Percentiles rank a stretch among this genome's conserved stretches.
phyloP scores from a whole-genome alignment of 2,888 invertebrate species.

The Stenurella melanura region DNA sequence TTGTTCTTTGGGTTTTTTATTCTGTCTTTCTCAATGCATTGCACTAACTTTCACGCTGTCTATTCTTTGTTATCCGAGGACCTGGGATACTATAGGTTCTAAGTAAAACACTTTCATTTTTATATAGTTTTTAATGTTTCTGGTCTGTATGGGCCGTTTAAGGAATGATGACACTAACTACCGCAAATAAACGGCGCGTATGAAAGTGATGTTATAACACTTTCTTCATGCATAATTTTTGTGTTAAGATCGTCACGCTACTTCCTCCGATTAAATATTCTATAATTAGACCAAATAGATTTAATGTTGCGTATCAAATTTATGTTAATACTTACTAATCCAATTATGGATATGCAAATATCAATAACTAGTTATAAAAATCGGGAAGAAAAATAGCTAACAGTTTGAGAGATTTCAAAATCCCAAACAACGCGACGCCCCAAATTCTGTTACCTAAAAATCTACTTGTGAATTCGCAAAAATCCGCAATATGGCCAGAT shows the following conservation, averaged over 20 bases:
- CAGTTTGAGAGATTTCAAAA: too few species aligned
- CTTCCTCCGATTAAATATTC: not conserved
- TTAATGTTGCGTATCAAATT: not conserved
- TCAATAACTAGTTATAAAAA: too few species aligned
- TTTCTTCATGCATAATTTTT: conserved; percentile 7
- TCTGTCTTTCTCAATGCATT: not conserved
- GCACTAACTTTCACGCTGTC: conserved; percentile 11
- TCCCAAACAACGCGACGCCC: too few species aligned
- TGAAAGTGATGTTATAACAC: not conserved
- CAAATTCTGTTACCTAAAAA: too few species aligned
- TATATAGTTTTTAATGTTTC: not conserved
- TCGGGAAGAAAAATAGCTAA: too few species aligned
- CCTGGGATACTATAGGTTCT: not conserved
- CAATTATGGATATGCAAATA: too few species aligned
- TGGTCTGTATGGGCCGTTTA: not conserved
- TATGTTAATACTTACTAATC: too few species aligned
- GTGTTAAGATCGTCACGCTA: conserved; percentile 3
- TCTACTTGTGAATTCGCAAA: too few species aligned
- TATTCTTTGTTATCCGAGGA: conserved; percentile 12
- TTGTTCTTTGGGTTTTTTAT: conserved; percentile 10
- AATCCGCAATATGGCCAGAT: too few species aligned
- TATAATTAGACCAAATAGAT: not conserved
- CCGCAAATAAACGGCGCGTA: not conserved
- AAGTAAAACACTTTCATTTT: conserved; percentile 9
- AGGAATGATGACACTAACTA: not conserved